These are phyloP conservation scores for Argyrosomus japonicus DNA, from an alignment of 2,113 vertebrate species.

Conservation along the genomic window DNA sequence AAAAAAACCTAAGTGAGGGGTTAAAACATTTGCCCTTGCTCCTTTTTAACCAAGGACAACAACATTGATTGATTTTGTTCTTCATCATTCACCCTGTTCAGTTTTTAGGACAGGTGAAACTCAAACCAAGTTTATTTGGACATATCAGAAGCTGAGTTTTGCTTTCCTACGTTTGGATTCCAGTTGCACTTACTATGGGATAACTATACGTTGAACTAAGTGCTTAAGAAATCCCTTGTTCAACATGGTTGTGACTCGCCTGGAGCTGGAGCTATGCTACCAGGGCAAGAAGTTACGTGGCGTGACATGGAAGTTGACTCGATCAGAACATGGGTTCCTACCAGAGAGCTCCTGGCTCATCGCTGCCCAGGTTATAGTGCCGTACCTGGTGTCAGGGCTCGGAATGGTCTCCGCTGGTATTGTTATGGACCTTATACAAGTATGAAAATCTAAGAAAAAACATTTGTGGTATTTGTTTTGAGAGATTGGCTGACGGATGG, in stretches of 20 bases:
- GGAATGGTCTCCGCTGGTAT: conserved; percentile 91
- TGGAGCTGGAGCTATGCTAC: conserved; percentile 91
- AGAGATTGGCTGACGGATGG: not conserved
- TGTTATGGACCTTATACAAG: conserved; percentile 91
- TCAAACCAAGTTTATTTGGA: conserved; percentile 15
- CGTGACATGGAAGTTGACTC: conserved; percentile 90
- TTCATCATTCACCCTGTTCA: conserved; percentile 7
- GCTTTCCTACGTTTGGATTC: not conserved
- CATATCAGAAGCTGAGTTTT: not conserved
- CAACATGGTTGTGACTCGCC: conserved; percentile 90
- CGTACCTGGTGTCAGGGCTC: conserved; percentile 88
- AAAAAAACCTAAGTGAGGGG: not conserved
- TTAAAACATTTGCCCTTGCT: conserved; percentile 13
- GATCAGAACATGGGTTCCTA: conserved; percentile 86
- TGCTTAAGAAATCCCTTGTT: not conserved
- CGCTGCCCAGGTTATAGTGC: conserved; percentile 86
- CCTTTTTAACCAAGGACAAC: conserved; percentile 36
- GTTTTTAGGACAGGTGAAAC: not conserved
- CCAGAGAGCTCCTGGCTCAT: conserved; percentile 89
- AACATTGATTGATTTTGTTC: conserved; percentile 18
- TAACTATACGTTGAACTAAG: conserved; percentile 14
- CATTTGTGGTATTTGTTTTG: not conserved
- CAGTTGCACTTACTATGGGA: conserved; percentile 35
- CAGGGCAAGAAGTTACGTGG: conserved; percentile 90
- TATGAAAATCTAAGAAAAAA: conserved; percentile 75